These are phyloP conservation scores for Clinocottus analis DNA, from an alignment of 2,113 vertebrate genomes.

Conservation along the genomic window DNA sequence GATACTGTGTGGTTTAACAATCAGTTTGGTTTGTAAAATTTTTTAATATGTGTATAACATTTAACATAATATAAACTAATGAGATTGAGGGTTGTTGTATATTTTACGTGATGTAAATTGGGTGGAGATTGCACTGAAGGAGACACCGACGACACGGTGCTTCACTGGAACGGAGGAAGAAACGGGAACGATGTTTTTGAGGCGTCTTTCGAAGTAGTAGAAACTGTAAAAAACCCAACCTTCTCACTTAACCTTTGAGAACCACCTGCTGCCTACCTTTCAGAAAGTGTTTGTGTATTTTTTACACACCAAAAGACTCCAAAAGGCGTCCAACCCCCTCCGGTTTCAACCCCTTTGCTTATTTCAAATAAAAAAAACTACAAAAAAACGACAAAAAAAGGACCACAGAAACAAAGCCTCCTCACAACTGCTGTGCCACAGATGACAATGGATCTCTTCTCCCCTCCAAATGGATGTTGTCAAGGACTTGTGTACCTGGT, in stretches of 20 bases:
- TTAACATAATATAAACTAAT: conserved; percentile 77
- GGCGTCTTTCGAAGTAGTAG: conserved; percentile 62
- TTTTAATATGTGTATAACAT: conserved; percentile 80
- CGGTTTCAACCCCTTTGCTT: conserved; percentile 52
- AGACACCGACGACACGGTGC: conserved; percentile 40
- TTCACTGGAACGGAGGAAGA: conserved; percentile 38
- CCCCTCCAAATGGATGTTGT: conserved; percentile 72
- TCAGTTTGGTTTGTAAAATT: conserved; percentile 79
- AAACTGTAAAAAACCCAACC: conserved; percentile 67
- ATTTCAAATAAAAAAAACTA: conserved; percentile 15
- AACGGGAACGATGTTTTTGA: conserved; percentile 13
- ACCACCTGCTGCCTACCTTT: conserved; percentile 83
- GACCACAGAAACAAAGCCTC: conserved; percentile 70
- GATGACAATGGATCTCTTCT: conserved; percentile 35
- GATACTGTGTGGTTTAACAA: conserved; percentile 77
- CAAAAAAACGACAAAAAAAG: conserved; percentile 41
- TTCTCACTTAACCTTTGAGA: conserved; percentile 75
- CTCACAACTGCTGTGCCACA: conserved; percentile 73
- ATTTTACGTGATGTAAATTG: conserved; percentile 67
- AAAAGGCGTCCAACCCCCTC: conserved; percentile 37
- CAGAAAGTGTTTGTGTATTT: conserved; percentile 73
- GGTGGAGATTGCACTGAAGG: conserved; percentile 68
- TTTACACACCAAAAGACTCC: conserved; percentile 66
- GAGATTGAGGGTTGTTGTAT: conserved; percentile 66
- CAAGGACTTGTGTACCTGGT: conserved; percentile 71